Evolutionary conservation across 2,888 invertebrate species (phyloP), one percentile per base, ranked within the genome.

Genomic region (Ormyrus rosae): DNA sequence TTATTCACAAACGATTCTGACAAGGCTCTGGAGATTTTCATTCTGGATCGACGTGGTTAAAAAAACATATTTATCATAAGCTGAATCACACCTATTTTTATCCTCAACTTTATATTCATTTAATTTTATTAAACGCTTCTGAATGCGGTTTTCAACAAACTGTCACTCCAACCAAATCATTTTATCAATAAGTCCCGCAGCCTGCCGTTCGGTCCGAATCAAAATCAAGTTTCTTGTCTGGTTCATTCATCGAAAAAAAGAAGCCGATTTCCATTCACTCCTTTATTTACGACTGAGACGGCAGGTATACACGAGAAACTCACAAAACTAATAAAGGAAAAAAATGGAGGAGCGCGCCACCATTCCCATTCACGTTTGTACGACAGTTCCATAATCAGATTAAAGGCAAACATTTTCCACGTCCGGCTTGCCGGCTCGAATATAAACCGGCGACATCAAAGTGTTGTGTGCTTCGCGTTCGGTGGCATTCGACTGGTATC

Each of bases 351-450:
- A n/a, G 72, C 67, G 60, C 67, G 67, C 67, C 75, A 75, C 63
- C 72, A 55, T 63, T 73, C 46, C 46, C 68, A 69, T 76, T 69
- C 60, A 48, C 34, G 34, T 34, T 34, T 71, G 58, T 65, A 70
- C 71, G 64, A 78, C 56, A 65, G 71, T 70, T 50, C 65, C 70
- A 45, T 71, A 71, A 78, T 78, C 78, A 78, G 78, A 78, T 78
- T 65, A 63, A 78, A 55, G 50, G 56, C 68, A 71, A 78, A 78
- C 78, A 78, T 78, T 78, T 78, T 78, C 78, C 78, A 71, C 63
- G 64, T 71, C 71, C 71, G 78, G 58, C 61, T 69, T 1, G 10
- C 61, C 34, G 34, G 34, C 34, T 34, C 34, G 34, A 34, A 34
- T 34, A 34, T 34, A 34, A 34, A 71, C 13, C 71, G 78, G 78